Percentiles rank a stretch among this genome's conserved stretches.
Evolutionary conservation across 2,113 vertebrate genomes (phyloP).

Genomic region (Lagopus leucura): DNA sequence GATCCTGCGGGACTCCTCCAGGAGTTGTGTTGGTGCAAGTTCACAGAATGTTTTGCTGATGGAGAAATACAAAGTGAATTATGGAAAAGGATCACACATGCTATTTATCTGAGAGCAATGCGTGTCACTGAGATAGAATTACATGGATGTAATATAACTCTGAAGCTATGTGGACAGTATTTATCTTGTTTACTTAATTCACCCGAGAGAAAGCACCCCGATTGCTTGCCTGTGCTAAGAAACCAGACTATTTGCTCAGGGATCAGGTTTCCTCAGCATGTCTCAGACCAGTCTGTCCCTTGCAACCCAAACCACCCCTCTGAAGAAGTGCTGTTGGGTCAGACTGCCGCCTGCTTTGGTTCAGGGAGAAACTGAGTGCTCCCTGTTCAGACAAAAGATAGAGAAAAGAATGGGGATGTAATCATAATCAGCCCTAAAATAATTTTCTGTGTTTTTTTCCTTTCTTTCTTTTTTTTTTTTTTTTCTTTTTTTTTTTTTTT

Average conservation of each 20-base stretch:
- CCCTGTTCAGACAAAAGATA: background rate
- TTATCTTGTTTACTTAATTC: background rate
- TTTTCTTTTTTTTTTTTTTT: background rate
- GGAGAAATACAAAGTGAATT: background rate
- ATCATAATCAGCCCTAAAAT: background rate
- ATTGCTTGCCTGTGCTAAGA: background rate
- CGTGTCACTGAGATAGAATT: background rate
- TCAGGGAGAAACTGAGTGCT: fast-evolving
- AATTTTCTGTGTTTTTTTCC: fast-evolving
- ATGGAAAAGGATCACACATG: background rate
- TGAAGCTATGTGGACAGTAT: background rate
- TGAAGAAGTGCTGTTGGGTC: background rate
- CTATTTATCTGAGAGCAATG: background rate
- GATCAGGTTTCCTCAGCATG: background rate
- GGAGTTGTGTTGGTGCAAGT: background rate
- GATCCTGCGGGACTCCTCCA: background rate
- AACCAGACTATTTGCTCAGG: background rate
- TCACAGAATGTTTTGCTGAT: background rate
- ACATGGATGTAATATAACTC: background rate
- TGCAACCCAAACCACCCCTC: background rate
- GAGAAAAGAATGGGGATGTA: background rate
- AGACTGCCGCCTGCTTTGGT: background rate
- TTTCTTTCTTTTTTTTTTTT: background rate
- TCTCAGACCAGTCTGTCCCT: background rate
- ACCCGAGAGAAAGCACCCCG: background rate